A percentile compares a stretch with the other conserved stretches of the same genome.
Conservation (phyloP, 1,140 invertebrate genomes). For the Vanessa atalanta region DNA sequence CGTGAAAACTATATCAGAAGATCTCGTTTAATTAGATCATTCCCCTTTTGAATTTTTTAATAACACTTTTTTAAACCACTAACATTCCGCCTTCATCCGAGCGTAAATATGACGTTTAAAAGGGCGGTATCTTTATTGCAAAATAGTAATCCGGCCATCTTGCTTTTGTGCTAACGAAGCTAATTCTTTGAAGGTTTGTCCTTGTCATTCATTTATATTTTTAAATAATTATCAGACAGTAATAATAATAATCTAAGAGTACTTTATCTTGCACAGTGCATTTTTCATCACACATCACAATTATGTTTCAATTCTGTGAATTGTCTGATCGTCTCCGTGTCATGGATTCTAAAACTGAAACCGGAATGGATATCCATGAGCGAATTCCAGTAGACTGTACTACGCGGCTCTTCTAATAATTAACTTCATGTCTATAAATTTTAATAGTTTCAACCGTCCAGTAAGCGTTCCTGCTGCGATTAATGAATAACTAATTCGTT, state of each 20-base stretch:
- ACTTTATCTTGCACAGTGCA: too few species aligned
- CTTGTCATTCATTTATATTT: neutral
- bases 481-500: conserved; percentile 48
- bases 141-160: neutral
- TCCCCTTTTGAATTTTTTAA: neutral
- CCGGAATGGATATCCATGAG: conserved; percentile 52
- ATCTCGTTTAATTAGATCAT: neutral
- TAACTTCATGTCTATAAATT: conserved; percentile 47
- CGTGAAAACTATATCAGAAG: too few species aligned
- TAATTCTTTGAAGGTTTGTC: neutral
- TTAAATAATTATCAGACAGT: too few species aligned
- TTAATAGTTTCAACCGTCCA: conserved; percentile 42
- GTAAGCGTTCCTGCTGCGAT: conserved; percentile 38
- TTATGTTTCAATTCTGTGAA: neutral
- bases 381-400: conserved; percentile 34
- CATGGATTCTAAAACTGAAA: conserved; percentile 21
- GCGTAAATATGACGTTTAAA: neutral
- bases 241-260: too few species aligned
- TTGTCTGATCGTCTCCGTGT: conserved; percentile 23
- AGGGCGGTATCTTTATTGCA: neutral
- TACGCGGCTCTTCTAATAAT: conserved; percentile 42
- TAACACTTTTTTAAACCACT: neutral
- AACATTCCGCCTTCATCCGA: neutral
- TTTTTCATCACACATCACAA: neutral
- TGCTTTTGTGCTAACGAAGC: neutral